These are phyloP conservation scores for Callipepla californica DNA, from an alignment of 2,113 vertebrate species.

Conservation along the genomic window DNA sequence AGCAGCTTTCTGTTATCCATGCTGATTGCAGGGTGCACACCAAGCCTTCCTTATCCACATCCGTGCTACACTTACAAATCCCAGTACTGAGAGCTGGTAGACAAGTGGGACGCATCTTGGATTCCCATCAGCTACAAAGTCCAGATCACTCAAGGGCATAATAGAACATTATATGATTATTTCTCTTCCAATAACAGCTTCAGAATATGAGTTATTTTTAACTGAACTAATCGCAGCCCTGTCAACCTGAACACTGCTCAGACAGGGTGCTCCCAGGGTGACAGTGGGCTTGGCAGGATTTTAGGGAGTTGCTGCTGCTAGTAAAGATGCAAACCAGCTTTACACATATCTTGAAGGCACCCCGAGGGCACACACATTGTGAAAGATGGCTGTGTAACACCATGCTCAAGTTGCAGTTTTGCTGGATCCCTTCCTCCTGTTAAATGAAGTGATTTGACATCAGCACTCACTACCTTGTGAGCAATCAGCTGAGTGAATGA, in stretches of 20 bases:
- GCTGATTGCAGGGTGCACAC: not conserved
- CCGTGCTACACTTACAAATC: not conserved
- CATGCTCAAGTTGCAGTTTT: not conserved
- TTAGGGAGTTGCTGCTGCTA: not conserved
- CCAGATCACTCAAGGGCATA: accelerated
- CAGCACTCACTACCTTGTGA: not conserved
- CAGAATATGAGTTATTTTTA: not conserved
- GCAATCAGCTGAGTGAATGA: not conserved
- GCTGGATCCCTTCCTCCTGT: not conserved
- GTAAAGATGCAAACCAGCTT: not conserved
- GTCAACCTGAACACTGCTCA: not conserved
- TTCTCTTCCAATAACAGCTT: not conserved
- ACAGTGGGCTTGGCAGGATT: not conserved
- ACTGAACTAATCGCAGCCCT: not conserved
- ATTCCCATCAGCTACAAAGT: not conserved
- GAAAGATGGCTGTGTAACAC: not conserved
- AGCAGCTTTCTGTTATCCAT: not conserved
- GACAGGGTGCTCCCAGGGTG: not conserved
- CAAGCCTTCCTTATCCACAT: not conserved
- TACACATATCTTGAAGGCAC: too few relatives aligned
- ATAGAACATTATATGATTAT: not conserved
- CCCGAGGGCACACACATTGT: not conserved
- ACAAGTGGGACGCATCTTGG: not conserved
- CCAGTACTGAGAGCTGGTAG: not conserved
- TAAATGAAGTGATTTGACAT: not conserved